These are phyloP conservation scores for Lingula anatina DNA, from an alignment of 2,888 invertebrate species.

Conservation along the genomic window DNA sequence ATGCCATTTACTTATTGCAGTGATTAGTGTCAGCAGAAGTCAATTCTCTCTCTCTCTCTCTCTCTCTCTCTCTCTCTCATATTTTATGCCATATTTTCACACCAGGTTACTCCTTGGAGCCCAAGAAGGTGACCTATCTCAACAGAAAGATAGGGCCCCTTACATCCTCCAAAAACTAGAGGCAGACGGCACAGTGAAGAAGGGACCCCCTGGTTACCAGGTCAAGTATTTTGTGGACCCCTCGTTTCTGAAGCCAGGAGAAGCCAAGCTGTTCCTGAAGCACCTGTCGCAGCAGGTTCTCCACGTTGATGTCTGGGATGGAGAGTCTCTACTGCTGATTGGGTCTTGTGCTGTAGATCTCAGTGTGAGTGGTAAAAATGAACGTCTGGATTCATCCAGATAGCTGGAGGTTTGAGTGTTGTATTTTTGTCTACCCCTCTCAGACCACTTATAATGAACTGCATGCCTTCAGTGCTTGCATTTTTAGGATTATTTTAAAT, in stretches of 20 bases:
- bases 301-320: constrained; percentile 56
- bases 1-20: too few species aligned
- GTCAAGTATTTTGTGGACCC: constrained; percentile 52
- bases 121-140: constrained; percentile 36
- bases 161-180: constrained; percentile 48
- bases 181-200: constrained; percentile 39
- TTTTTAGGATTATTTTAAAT: too few species aligned
- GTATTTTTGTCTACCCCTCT: too few species aligned
- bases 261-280: constrained; percentile 47
- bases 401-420: too few species aligned
- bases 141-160: constrained; percentile 32
- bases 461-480: too few species aligned
- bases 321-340: constrained; percentile 53
- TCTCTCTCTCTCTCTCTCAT: too few species aligned
- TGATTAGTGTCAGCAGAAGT: too few species aligned
- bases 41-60: too few species aligned
- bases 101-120: constrained; percentile 39
- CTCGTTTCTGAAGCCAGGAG: constrained; percentile 48
- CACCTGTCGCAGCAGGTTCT: constrained; percentile 50
- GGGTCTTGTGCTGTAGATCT: constrained; percentile 53
- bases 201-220: constrained; percentile 50
- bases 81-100: neutral
- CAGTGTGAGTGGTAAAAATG: constrained; percentile 41
- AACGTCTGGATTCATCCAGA: too few species aligned
- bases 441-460: too few species aligned